Evolutionary conservation across 2,888 invertebrate genomes (phyloP).

Genomic region (Deroplatys truncata): DNA sequence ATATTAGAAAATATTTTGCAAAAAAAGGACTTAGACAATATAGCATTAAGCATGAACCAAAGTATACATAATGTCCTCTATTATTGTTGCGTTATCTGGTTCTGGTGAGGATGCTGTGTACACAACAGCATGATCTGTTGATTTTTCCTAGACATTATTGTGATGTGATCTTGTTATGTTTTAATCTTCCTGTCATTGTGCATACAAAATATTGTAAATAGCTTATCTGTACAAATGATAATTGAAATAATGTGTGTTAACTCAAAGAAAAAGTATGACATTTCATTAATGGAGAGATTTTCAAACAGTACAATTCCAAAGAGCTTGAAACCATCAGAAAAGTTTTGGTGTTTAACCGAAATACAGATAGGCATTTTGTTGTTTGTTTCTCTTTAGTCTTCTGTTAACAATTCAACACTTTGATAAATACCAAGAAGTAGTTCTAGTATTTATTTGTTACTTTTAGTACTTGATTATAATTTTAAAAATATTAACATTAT

Average conservation of each 20-base stretch:
- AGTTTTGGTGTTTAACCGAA: no score
- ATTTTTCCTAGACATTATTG: not conserved
- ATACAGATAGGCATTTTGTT: not conserved
- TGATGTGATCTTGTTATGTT: constrained; percentile 8
- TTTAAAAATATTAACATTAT: not conserved
- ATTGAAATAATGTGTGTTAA: constrained; percentile 5
- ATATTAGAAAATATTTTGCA: not conserved
- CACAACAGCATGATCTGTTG: not conserved
- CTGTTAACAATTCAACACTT: no score
- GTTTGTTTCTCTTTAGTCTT: not conserved
- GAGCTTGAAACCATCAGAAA: no score
- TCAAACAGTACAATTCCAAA: not conserved
- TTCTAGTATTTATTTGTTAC: no score
- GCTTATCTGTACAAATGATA: constrained; percentile 22
- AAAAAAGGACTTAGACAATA: constrained; percentile 2
- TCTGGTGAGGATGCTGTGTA: not conserved
- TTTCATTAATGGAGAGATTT: not conserved
- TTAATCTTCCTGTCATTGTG: constrained; percentile 6
- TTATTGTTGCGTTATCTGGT: not conserved
- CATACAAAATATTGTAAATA: constrained; percentile 18
- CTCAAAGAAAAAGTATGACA: not conserved
- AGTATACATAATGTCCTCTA: not conserved
- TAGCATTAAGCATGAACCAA: constrained; percentile 1
- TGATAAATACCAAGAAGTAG: no score
- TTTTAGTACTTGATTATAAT: no score